Percentiles rank a stretch among this genome's conserved stretches.
Conservation (phyloP, 2,113 vertebrate genomes). For the Caracal caracal region DNA sequence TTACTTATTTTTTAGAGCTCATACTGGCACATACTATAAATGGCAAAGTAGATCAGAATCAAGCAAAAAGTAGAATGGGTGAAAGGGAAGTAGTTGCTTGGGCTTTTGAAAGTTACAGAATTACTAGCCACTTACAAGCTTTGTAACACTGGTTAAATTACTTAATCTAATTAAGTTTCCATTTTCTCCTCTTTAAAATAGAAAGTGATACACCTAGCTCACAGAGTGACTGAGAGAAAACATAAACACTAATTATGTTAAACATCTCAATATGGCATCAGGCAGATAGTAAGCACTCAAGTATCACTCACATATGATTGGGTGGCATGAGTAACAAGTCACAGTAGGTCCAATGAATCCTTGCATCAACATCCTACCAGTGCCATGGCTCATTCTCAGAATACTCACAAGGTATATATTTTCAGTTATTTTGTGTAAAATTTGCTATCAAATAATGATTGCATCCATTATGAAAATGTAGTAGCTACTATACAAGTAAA, state of each 20-base stretch:
- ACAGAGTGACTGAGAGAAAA: neutral
- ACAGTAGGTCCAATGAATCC: neutral
- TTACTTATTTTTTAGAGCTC: neutral
- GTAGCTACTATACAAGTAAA: neutral
- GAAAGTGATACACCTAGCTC: neutral
- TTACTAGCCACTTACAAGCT: neutral
- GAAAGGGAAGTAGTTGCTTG: neutral
- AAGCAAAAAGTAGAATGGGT: neutral
- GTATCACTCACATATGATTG: neutral
- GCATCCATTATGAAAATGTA: neutral
- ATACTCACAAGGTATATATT: neutral
- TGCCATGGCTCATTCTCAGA: neutral
- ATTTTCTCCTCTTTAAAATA: slow-evolving; percentile 8
- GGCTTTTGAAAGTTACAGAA: neutral
- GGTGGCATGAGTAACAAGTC: neutral
- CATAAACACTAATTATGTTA: neutral
- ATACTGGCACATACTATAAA: neutral
- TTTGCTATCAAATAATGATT: slow-evolving; percentile 25
- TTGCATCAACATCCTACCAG: neutral
- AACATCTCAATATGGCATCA: neutral
- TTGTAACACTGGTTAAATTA: neutral
- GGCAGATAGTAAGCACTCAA: neutral
- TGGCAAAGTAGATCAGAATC: neutral
- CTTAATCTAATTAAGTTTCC: neutral
- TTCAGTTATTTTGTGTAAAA: neutral